These are phyloP conservation scores for Drosophila prostipennis DNA, from an alignment of 2,888 invertebrate species.

Conservation along the genomic window DNA sequence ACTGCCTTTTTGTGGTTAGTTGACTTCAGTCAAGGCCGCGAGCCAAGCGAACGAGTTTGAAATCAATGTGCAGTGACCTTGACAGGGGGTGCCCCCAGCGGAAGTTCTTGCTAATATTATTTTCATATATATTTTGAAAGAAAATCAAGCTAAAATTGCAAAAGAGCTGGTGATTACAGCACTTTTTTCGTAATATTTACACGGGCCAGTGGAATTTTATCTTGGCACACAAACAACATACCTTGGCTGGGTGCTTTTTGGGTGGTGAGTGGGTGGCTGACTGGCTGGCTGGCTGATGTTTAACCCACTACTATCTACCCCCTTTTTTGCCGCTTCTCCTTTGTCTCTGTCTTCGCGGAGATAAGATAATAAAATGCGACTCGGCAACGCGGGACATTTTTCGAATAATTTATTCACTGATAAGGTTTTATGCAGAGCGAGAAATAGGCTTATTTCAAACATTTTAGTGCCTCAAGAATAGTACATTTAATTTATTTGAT, in stretches of 20 bases:
- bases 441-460: not conserved
- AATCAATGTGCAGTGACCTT: slow-evolving; percentile 50
- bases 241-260: slow-evolving; percentile 4
- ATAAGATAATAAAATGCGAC: slow-evolving; percentile 36
- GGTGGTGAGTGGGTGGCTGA: slow-evolving; percentile 14
- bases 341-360: slow-evolving; percentile 8
- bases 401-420: slow-evolving; percentile 10
- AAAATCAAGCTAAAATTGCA: not conserved
- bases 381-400: slow-evolving; percentile 6
- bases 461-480: too few relatives aligned
- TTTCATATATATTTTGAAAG: not conserved
- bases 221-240: slow-evolving; percentile 7
- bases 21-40: slow-evolving; percentile 28
- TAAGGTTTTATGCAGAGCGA: not conserved
- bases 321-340: not conserved
- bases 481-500: too few relatives aligned
- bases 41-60: slow-evolving; percentile 14
- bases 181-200: slow-evolving; percentile 19
- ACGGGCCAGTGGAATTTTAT: slow-evolving; percentile 25
- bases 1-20: slow-evolving; percentile 27
- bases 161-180: slow-evolving; percentile 12
- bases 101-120: slow-evolving; percentile 10
- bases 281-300: slow-evolving; percentile 9
- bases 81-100: slow-evolving; percentile 20
- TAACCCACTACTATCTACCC: slow-evolving; percentile 7